Conservation (phyloP, 2,888 invertebrate species). For the Anorthoa munda region DNA sequence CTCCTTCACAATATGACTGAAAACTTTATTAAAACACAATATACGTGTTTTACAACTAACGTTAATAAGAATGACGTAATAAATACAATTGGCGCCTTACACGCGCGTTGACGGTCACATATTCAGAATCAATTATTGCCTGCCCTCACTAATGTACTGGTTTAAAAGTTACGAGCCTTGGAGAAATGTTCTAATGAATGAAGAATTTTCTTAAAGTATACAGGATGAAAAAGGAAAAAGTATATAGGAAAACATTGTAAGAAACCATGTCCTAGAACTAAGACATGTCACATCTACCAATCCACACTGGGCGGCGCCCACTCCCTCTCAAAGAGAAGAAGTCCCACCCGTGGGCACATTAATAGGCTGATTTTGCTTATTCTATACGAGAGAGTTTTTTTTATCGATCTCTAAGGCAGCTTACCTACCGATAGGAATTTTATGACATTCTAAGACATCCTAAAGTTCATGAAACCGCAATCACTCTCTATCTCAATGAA, state of each 20-base stretch:
- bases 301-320: too few species aligned
- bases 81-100: conserved; percentile 77
- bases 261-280: too few species aligned
- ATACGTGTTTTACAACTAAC: conserved; percentile 88
- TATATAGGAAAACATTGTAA: too few species aligned
- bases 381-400: not conserved
- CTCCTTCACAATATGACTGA: conserved; percentile 89
- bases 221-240: too few species aligned
- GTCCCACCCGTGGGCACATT: too few species aligned
- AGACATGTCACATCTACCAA: too few species aligned
- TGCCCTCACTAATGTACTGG: conserved; percentile 34
- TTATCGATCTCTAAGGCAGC: not conserved
- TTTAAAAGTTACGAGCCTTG: conserved; percentile 37
- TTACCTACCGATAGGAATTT: not conserved
- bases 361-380: too few species aligned
- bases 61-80: conserved; percentile 87
- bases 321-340: too few species aligned
- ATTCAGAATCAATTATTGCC: conserved; percentile 66
- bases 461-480: conserved; percentile 5
- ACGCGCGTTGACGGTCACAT: conserved; percentile 67
- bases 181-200: conserved; percentile 45
- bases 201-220: not conserved
- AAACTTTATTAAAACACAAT: conserved; percentile 90
- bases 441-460: not conserved
- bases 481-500: conserved; percentile 6